Evolutionary conservation across 2,888 invertebrate genomes (phyloP).

Genomic region (Empis stercorea): DNA sequence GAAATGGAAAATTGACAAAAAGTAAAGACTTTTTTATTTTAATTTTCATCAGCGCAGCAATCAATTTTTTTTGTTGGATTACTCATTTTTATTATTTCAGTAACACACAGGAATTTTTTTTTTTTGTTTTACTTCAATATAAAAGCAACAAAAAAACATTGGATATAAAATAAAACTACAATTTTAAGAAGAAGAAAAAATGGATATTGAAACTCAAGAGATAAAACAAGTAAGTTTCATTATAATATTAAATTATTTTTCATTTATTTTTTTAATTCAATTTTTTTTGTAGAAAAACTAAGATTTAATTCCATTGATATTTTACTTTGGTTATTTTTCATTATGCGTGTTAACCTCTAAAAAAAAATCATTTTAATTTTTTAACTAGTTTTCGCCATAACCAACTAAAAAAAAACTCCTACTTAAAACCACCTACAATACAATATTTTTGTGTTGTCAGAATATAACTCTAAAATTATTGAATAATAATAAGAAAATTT

Average conservation of each 20-base stretch:
- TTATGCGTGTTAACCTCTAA: neutral
- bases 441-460: neutral
- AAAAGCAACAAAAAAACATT: neutral
- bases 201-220: constrained; percentile 34
- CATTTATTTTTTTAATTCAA: no score
- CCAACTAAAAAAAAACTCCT: neutral
- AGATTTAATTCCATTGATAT: no score
- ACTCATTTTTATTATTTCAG: no score
- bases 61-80: no score
- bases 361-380: neutral
- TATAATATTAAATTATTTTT: neutral
- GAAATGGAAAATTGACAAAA: no score
- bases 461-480: neutral
- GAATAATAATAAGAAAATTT: neutral
- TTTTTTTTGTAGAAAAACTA: no score
- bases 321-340: no score
- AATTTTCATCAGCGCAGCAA: no score
- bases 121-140: neutral
- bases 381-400: neutral
- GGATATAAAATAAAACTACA: no score
- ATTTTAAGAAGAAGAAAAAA: no score
- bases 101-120: no score
- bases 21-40: no score
- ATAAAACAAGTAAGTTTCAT: constrained; percentile 28
- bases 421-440: neutral